These are phyloP conservation scores for Lonchura striata DNA, from an alignment of 2,113 vertebrate genomes.

Conservation along the genomic window DNA sequence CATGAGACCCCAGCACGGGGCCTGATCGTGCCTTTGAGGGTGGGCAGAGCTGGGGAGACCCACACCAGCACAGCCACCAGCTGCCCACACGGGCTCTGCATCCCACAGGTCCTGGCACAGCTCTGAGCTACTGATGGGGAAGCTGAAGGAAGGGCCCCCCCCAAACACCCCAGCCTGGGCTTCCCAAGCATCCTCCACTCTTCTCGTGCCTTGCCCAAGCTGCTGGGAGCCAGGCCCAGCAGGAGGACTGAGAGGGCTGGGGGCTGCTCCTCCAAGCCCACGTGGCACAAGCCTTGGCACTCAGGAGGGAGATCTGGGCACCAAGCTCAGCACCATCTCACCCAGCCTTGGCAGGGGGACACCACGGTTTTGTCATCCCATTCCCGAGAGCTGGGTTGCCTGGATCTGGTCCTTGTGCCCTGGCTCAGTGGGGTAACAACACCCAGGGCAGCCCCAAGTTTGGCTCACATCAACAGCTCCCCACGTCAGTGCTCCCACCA, in stretches of 20 bases:
- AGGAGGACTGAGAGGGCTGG: neutral
- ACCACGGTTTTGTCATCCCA: fast-evolving
- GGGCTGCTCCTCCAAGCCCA: neutral
- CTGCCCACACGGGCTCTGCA: neutral
- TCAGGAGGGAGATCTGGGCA: neutral
- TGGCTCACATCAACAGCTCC: fast-evolving
- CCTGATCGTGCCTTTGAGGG: neutral
- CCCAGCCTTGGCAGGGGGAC: neutral
- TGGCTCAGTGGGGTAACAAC: neutral
- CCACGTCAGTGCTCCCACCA: fast-evolving
- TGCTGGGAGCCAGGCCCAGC: neutral
- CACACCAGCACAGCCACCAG: neutral
- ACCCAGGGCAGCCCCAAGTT: neutral
- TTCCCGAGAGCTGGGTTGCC: neutral
- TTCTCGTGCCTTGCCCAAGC: fast-evolving
- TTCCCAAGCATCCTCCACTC: fast-evolving
- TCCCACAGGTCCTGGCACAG: fast-evolving
- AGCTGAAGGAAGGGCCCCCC: neutral
- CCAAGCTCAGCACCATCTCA: neutral
- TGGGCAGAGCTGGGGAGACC: neutral
- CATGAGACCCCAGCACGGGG: neutral
- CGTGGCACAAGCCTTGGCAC: neutral
- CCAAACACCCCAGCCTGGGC: neutral
- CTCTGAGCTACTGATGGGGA: neutral
- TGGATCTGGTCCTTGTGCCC: neutral